phyloP scores from a whole-genome alignment of 2,797 vertebrate genomes.

The Leptodactylus fallax region DNA sequence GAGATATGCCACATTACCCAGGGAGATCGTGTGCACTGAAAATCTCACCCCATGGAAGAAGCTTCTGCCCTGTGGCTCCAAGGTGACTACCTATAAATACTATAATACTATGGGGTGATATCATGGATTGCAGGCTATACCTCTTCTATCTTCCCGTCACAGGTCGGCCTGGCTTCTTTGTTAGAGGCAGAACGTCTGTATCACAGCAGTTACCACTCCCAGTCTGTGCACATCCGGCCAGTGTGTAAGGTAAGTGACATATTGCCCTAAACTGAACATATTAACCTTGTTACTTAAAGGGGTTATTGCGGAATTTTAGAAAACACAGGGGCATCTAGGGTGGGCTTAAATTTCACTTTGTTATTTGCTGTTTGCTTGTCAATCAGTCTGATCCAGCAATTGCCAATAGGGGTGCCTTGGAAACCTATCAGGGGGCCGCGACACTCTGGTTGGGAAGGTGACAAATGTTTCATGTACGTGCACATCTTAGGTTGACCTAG shows the following conservation, averaged over 20 bases:
- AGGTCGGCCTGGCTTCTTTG: slow-evolving; percentile 94
- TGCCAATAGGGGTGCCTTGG: too few species aligned
- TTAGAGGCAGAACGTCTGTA: slow-evolving; percentile 95
- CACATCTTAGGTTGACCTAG: too few species aligned
- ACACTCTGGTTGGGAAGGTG: too few species aligned
- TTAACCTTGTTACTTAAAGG: too few species aligned
- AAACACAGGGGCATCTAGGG: too few species aligned
- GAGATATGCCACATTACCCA: slow-evolving; percentile 90
- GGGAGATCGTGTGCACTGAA: slow-evolving; percentile 97
- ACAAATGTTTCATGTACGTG: too few species aligned
- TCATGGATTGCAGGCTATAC: neutral
- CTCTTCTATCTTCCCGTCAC: slow-evolving; percentile 32
- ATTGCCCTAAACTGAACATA: too few species aligned
- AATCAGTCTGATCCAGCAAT: too few species aligned
- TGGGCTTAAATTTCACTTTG: too few species aligned
- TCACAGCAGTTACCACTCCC: slow-evolving; percentile 95
- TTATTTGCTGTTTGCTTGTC: too few species aligned
- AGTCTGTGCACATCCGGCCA: slow-evolving; percentile 92
- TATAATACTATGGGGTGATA: neutral
- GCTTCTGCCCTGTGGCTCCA: slow-evolving; percentile 93
- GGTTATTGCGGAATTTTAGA: too few species aligned
- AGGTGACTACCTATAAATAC: slow-evolving; percentile 74
- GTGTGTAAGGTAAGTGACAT: slow-evolving; percentile 88
- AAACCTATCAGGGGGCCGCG: too few species aligned
- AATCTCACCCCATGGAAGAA: slow-evolving; percentile 99